Evolutionary conservation across 1,140 invertebrate species (phyloP).

Genomic region (Drosophila nikananu): DNA sequence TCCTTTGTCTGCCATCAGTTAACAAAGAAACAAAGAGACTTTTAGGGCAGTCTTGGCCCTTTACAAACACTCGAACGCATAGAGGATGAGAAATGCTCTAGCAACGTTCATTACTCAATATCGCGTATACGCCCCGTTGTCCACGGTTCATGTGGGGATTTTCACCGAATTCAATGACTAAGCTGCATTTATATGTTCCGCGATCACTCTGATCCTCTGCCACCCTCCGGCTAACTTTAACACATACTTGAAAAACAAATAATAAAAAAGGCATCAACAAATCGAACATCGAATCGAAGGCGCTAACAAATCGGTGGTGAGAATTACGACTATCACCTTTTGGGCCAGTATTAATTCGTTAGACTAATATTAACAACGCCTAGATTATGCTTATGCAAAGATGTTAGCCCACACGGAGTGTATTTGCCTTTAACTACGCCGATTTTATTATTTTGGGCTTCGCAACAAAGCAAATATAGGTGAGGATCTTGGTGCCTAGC

Average conservation of each 20-base stretch:
- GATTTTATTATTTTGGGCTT: neutral
- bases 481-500: neutral
- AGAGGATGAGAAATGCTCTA: slow-evolving; percentile 3
- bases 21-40: slow-evolving; percentile 45
- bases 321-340: slow-evolving; percentile 20
- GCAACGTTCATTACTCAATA: slow-evolving; percentile 22
- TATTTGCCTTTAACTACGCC: slow-evolving; percentile 9
- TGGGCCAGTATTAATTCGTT: slow-evolving; percentile 33
- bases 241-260: slow-evolving; percentile 53
- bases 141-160: slow-evolving; percentile 2
- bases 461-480: slow-evolving; percentile 32
- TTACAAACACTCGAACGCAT: neutral
- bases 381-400: slow-evolving; percentile 54
- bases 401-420: slow-evolving; percentile 13
- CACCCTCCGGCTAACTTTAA: slow-evolving; percentile 52
- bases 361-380: slow-evolving; percentile 29
- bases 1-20: slow-evolving; percentile 22
- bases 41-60: slow-evolving; percentile 26
- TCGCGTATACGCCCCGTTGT: slow-evolving; percentile 36
- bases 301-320: slow-evolving; percentile 24
- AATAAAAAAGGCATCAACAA: slow-evolving; percentile 34
- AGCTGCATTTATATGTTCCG: slow-evolving; percentile 16
- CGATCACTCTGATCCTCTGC: slow-evolving; percentile 32
- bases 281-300: slow-evolving; percentile 22
- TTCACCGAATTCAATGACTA: slow-evolving; percentile 36